Conservation (phyloP, 2,797 vertebrate genomes). For the Hydrocynus forskahlii region DNA sequence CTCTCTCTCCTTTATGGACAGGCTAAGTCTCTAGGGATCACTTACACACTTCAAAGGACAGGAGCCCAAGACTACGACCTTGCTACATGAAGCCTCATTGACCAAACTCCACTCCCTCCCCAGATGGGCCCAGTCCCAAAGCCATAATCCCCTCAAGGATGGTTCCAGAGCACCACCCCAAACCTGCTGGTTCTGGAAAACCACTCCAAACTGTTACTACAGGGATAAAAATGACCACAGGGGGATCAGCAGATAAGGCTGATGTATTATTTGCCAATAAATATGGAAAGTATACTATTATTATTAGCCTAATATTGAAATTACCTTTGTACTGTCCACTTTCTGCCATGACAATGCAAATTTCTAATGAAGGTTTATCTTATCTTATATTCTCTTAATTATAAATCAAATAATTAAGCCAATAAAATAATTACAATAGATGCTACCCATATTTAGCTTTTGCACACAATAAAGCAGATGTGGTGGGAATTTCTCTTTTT, state of each 20-base stretch:
- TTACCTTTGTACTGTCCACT: neutral
- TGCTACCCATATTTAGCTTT: neutral
- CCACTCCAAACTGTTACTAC: neutral
- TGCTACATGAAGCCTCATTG: slow-evolving; percentile 71
- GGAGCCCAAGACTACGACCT: slow-evolving; percentile 71
- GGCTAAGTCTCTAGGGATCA: slow-evolving; percentile 69
- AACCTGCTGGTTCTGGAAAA: neutral
- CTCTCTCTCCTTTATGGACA: slow-evolving; percentile 3
- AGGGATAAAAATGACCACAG: neutral
- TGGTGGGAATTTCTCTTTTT: neutral
- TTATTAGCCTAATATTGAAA: neutral
- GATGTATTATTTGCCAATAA: no score
- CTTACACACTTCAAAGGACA: slow-evolving; percentile 76
- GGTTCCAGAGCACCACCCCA: slow-evolving; percentile 49
- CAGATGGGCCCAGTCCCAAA: slow-evolving; percentile 64
- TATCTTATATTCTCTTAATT: no score
- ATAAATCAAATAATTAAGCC: no score
- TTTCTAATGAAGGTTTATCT: no score
- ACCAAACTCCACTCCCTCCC: slow-evolving; percentile 68
- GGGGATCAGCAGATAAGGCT: neutral
- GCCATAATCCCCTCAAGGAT: slow-evolving; percentile 64
- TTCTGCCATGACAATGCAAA: no score
- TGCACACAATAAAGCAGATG: neutral
- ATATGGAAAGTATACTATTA: no score
- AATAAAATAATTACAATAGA: neutral